Evolutionary conservation across 2,888 invertebrate genomes (phyloP).

Genomic region (Choreutis nemorana): DNA sequence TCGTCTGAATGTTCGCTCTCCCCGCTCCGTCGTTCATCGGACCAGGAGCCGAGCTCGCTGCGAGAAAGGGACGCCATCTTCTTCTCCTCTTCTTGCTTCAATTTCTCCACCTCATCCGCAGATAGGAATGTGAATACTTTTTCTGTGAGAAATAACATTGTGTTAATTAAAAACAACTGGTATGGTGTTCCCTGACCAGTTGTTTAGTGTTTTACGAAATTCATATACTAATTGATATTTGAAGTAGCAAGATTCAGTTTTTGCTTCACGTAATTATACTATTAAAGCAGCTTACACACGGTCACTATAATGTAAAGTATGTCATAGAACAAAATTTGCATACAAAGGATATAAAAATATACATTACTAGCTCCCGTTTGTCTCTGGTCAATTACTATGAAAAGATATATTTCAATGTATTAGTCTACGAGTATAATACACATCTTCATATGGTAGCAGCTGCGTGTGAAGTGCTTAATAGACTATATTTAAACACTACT

Average conservation of each 20-base stretch:
- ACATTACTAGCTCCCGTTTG: no score
- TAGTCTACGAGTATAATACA: no score
- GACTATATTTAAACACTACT: no score
- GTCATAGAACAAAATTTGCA: no score
- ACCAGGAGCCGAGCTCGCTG: slow-evolving; percentile 66
- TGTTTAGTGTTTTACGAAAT: neutral
- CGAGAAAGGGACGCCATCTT: slow-evolving; percentile 81
- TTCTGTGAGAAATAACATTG: slow-evolving; percentile 60
- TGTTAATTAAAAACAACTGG: neutral
- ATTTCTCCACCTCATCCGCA: slow-evolving; percentile 91
- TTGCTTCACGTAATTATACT: no score
- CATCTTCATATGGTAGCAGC: no score
- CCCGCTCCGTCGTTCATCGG: slow-evolving; percentile 58
- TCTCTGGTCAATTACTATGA: no score
- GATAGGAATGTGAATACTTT: slow-evolving; percentile 94
- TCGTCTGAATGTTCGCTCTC: slow-evolving; percentile 60
- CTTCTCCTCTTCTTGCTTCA: slow-evolving; percentile 92
- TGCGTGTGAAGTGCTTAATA: no score
- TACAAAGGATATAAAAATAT: no score
- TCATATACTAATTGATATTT: neutral
- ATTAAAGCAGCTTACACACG: no score
- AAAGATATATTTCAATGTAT: no score
- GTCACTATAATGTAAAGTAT: no score
- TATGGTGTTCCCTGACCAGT: neutral
- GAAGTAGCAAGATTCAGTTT: neutral